Percentiles rank a stretch among this genome's conserved stretches.
Conservation (phyloP, 2,797 vertebrate genomes). For the Petrocephalus sullivani region DNA sequence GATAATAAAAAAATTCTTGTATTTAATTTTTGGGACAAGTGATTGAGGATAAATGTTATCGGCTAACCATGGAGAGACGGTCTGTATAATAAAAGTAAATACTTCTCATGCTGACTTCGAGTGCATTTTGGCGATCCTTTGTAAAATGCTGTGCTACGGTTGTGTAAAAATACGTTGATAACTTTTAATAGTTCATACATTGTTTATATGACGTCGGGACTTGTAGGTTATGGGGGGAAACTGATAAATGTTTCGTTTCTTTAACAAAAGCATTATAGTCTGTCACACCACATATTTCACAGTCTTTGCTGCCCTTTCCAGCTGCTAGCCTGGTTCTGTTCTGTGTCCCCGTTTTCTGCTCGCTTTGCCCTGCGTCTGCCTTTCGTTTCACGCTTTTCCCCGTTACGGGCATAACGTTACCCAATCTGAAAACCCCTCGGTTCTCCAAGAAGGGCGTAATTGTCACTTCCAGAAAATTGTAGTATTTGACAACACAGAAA, state of each 20-base stretch:
- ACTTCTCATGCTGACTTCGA: background rate
- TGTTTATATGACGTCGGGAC: background rate
- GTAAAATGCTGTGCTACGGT: background rate
- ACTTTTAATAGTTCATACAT: background rate
- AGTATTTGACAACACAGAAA: background rate
- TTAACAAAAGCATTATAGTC: too few species aligned
- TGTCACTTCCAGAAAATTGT: background rate
- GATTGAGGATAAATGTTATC: background rate
- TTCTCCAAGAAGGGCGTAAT: background rate
- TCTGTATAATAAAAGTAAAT: background rate
- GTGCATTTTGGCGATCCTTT: background rate
- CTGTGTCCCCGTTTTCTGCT: background rate
- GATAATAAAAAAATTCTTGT: slow-evolving; percentile 56
- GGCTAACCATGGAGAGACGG: background rate
- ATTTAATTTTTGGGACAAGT: background rate
- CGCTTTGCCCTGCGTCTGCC: background rate
- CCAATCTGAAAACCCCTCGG: too few species aligned
- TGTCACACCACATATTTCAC: too few species aligned
- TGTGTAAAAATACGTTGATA: background rate
- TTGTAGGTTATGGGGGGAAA: too few species aligned
- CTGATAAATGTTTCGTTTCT: too few species aligned
- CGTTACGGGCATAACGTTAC: background rate
- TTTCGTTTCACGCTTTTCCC: background rate
- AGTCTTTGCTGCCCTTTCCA: too few species aligned
- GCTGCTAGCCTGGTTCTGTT: too few species aligned